Evolutionary conservation across 2,797 vertebrate genomes (phyloP).

Genomic region (Phrynocephalus guinanensis): DNA sequence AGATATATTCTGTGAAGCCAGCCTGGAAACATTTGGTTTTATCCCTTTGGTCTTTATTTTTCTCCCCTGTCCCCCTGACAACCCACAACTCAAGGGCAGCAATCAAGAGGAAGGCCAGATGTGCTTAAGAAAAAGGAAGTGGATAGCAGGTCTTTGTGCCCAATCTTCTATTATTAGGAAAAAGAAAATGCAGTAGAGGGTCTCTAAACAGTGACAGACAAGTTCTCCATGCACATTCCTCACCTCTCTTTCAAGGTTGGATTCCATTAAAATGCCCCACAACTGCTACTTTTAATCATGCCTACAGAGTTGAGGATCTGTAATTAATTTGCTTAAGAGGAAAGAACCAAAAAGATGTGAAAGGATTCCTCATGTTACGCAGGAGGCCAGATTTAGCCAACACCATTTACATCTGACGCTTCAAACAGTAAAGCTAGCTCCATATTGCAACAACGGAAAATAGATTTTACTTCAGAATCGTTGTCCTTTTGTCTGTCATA

Average conservation of each 20-base stretch:
- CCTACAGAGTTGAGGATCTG: conserved; percentile 23
- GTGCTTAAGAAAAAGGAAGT: not conserved
- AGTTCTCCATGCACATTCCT: not conserved
- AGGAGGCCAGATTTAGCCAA: not conserved
- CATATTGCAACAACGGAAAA: not conserved
- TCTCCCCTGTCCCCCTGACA: too few species aligned
- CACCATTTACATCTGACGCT: not conserved
- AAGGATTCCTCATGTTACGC: not conserved
- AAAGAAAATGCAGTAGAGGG: not conserved
- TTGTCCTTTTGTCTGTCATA: not conserved
- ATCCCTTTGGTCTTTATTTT: not conserved
- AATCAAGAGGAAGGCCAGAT: conserved; percentile 5
- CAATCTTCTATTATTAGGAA: not conserved
- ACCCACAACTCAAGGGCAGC: not conserved
- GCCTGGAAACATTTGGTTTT: conserved; percentile 1
- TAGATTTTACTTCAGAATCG: not conserved
- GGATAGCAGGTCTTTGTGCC: not conserved
- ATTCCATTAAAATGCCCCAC: not conserved
- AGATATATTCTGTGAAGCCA: not conserved
- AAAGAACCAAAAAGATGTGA: not conserved
- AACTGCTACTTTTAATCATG: conserved; percentile 2
- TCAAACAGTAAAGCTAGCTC: not conserved
- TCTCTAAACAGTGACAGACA: conserved; percentile 15
- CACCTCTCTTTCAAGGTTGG: not conserved
- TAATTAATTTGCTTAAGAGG: not conserved